Evolutionary conservation across 2,797 vertebrate genomes (phyloP), one percentile per base, ranked within the genome.

Genomic region (Pangasius mekongensis): DNA sequence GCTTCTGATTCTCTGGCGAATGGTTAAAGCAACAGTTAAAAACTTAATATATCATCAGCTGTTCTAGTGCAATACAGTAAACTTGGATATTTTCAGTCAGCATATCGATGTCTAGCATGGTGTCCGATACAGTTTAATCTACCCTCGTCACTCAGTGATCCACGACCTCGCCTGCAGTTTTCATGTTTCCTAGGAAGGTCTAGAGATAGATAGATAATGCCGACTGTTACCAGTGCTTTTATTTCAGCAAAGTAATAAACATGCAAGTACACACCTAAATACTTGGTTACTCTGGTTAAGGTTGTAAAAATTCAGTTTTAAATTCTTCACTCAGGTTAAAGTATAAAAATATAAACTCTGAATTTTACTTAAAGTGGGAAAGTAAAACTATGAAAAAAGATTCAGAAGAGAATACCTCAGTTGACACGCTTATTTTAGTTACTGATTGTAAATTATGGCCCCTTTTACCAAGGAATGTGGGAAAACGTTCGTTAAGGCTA

Each of bases 21-120:
- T 54, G 49, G n/a, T 18, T 30, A 56, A 80, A 56, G 49, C 16
- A 56, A 56, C 36, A 8, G 36, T 24, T 73, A 71, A 73, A 3
- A 39, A 76, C n/a, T 78, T 78, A 49, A 47, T 77, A 77, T 16
- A 30, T 52, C 47, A 76, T 78, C n/a, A 22, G n/a, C 30, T 80
- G 52, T 22, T 80, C 30, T 80, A 11, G 18, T 36, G 52, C 77
- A 58, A 6, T 3, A 58, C 52, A 36, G 1, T 16, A 52, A 47
- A 33, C 39, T 3, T 69, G 6, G 18, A 49, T 52, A 20, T 56
- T 36, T 33, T 56, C 52, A 56, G 16, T 56, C 30, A 33, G 76
- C n/a, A 30, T 33, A 56, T 20, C 5, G 47, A 30, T 77, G 24
- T 52, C 76, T 78, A 80, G 16, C 18, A 80, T 54, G n/a, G 27